A percentile compares a stretch with the other conserved stretches of the same genome.
Evolutionary conservation across 2,113 vertebrate genomes (phyloP).

Genomic region (Phyllostomus hastatus): DNA sequence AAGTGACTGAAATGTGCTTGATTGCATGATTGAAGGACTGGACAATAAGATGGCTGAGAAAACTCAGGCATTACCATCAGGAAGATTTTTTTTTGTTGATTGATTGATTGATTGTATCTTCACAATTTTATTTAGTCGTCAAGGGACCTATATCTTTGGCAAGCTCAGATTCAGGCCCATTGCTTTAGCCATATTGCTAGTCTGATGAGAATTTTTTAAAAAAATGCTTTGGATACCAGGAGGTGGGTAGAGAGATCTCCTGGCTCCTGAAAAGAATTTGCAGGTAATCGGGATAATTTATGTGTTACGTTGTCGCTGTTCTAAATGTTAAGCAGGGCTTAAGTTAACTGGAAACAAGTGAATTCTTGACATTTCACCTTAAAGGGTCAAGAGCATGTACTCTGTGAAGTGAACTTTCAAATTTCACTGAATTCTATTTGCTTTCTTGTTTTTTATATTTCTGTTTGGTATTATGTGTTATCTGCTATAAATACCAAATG

Average conservation of each 20-base stretch:
- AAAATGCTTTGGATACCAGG: not conserved
- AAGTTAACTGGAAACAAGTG: slow-evolving; percentile 27
- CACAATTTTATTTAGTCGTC: not conserved
- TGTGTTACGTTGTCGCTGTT: not conserved
- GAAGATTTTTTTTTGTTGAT: not conserved
- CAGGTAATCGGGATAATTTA: not conserved
- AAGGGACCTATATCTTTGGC: not conserved
- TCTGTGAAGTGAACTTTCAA: not conserved
- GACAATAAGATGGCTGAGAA: not conserved
- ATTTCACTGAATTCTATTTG: not conserved
- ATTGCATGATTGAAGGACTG: not conserved
- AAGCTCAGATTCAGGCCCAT: not conserved
- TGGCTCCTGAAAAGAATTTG: not conserved
- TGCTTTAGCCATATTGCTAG: not conserved
- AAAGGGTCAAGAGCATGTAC: not conserved
- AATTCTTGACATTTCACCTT: not conserved
- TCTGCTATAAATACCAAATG: not conserved
- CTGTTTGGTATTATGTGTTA: not conserved
- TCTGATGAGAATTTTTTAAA: not conserved
- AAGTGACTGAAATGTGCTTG: not conserved
- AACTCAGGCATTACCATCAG: not conserved
- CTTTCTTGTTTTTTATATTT: not conserved
- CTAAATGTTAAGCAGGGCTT: slow-evolving; percentile 10
- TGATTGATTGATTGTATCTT: not conserved
- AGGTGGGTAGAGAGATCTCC: not conserved